A percentile compares a stretch with the other conserved stretches of the same genome.
Conservation (phyloP, 2,113 vertebrate genomes). For the Cyanoderma ruficeps region DNA sequence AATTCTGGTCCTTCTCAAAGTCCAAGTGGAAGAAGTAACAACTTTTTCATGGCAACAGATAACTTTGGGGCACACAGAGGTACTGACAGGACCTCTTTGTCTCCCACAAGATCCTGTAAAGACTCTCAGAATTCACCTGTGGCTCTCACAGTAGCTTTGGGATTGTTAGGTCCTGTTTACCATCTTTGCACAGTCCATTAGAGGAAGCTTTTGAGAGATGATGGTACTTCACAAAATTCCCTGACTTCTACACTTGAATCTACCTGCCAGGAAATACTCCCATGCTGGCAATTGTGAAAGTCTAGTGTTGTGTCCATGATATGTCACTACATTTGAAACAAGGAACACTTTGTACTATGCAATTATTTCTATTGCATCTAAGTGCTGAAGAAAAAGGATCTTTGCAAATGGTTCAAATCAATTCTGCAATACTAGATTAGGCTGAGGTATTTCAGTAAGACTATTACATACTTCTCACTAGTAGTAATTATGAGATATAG, state of each 20-base stretch:
- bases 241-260: not conserved
- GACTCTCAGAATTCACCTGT: not conserved
- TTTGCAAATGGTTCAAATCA: not conserved
- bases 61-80: not conserved
- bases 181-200: not conserved
- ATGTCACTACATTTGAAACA: not conserved
- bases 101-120: not conserved
- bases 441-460: not conserved
- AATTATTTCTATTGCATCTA: not conserved
- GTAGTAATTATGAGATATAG: not conserved
- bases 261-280: not conserved
- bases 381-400: not conserved
- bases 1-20: not conserved
- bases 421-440: not conserved
- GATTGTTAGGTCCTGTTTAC: not conserved
- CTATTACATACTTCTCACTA: not conserved
- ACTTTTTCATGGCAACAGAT: not conserved
- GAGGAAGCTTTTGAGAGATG: not conserved
- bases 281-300: not conserved
- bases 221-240: not conserved
- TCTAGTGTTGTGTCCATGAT: not conserved
- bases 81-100: not conserved
- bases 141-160: not conserved
- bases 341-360: not conserved
- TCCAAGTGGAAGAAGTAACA: not conserved